Conservation (phyloP, 1,140 invertebrate genomes). For the Caenorhabditis brenneri region DNA sequence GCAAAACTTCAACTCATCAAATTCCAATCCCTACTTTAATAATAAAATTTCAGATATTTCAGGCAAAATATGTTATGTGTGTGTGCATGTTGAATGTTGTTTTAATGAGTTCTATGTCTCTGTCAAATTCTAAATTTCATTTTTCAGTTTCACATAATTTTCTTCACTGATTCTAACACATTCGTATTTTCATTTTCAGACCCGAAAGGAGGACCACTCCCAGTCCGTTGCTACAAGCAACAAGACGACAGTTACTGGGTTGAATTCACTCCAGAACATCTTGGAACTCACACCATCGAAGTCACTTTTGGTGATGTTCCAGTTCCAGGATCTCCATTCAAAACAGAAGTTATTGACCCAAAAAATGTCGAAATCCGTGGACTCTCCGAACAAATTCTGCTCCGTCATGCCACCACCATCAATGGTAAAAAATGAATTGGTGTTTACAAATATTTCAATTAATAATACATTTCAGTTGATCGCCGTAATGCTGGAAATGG, state of each 20-base stretch:
- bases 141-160: neutral
- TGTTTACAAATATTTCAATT: slow-evolving; percentile 47
- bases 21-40: neutral
- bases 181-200: slow-evolving; percentile 72
- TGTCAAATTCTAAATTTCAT: neutral
- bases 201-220: slow-evolving; percentile 85
- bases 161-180: neutral
- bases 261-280: slow-evolving; percentile 82
- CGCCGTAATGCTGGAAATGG: slow-evolving; percentile 58
- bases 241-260: slow-evolving; percentile 89
- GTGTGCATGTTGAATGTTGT: neutral
- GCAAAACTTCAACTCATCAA: neutral
- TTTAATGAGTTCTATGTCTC: neutral
- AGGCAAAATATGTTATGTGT: neutral
- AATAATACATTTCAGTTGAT: slow-evolving; percentile 54
- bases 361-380: slow-evolving; percentile 75
- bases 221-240: slow-evolving; percentile 91
- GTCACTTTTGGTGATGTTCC: slow-evolving; percentile 88
- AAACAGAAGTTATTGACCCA: slow-evolving; percentile 90
- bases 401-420: slow-evolving; percentile 72
- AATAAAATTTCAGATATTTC: slow-evolving; percentile 6
- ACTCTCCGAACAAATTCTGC: slow-evolving; percentile 69
- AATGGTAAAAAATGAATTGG: too few species aligned
- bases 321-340: slow-evolving; percentile 91
- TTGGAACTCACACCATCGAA: slow-evolving; percentile 80